Base-by-base conservation (phyloP, 2,888 invertebrate species). In the Phymatocera aterrima region DNA sequence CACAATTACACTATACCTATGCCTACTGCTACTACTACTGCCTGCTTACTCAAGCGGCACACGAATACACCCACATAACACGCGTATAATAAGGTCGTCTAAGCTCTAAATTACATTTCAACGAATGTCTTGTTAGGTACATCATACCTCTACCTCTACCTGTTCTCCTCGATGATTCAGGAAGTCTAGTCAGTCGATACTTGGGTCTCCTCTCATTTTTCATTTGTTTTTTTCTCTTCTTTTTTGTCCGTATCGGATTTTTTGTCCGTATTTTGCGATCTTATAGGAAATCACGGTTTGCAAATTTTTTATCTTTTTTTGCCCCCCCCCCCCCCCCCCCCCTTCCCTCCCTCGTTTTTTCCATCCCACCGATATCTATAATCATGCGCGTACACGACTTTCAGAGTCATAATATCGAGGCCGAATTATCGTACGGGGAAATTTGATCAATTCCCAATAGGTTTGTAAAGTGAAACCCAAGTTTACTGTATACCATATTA, bases 381-480 rank as follows among this genome's bases (percentile, higher is more conserved):
- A n/a, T n/a, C n/a, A n/a, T n/a, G n/a, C n/a, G n/a, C n/a, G n/a
- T n/a, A n/a, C n/a, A n/a, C n/a, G n/a, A n/a, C 46, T 10, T 10
- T 2, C 2, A 37, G 10, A 18, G 1, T 15, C 18, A 18, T 64
- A 34, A 0, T 6, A 18, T 6, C 61, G 8, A 37, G 46, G 46
- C 6, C 4, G 8, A 68, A 68, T 46, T 31, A 28, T 68, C 28
- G 6, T 1, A n/a, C 68, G 43, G 24, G 24, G 6, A 37, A 68
- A n/a, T n/a, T 46, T n/a, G 12, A 46, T 28, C 68, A 28, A 68
- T 68, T 34, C 68, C 68, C 68, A 68, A 43, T 31, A n/a, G 68
- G 46, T 24, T 4, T 46, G 24, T 68, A 46, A 68, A 46, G 4
- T 68, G 15, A 68, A 24, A 68, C 68, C 28, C 5, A 24, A 15